These are phyloP conservation scores for Papilio helenus DNA, from an alignment of 1,140 invertebrate genomes.

Conservation along the genomic window DNA sequence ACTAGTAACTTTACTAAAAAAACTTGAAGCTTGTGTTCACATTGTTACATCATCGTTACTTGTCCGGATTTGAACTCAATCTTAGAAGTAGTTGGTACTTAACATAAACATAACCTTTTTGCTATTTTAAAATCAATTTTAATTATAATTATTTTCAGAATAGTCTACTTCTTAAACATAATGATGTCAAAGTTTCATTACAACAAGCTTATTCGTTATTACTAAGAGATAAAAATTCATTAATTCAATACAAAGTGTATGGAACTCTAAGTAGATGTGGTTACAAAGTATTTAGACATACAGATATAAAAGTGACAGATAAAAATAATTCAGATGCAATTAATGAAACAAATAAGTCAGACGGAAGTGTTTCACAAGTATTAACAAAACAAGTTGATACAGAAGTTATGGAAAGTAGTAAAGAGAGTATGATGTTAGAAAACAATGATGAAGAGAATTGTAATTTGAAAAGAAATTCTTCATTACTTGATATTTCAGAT, in stretches of 20 bases:
- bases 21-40: too few relatives aligned
- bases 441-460: neutral
- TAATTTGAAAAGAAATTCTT: neutral
- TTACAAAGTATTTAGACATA: constrained; percentile 78
- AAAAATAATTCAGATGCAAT: constrained; percentile 5
- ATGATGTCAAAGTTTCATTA: constrained; percentile 83
- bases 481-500: neutral
- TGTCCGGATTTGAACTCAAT: too few relatives aligned
- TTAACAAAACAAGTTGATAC: neutral
- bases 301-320: neutral
- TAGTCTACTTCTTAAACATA: constrained; percentile 82
- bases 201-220: constrained; percentile 85
- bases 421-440: neutral
- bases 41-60: too few relatives aligned
- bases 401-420: constrained; percentile 2
- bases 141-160: constrained; percentile 80
- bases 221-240: constrained; percentile 74
- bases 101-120: too few relatives aligned
- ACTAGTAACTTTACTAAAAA: too few relatives aligned
- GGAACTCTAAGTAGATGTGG: constrained; percentile 84
- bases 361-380: constrained; percentile 23
- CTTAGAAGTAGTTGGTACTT: too few relatives aligned
- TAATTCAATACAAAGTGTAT: constrained; percentile 85
- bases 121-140: neutral
- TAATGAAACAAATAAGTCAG: neutral